Evolutionary conservation across 2,797 vertebrate genomes (phyloP).

Genomic region (Acestrorhynchus altus): DNA sequence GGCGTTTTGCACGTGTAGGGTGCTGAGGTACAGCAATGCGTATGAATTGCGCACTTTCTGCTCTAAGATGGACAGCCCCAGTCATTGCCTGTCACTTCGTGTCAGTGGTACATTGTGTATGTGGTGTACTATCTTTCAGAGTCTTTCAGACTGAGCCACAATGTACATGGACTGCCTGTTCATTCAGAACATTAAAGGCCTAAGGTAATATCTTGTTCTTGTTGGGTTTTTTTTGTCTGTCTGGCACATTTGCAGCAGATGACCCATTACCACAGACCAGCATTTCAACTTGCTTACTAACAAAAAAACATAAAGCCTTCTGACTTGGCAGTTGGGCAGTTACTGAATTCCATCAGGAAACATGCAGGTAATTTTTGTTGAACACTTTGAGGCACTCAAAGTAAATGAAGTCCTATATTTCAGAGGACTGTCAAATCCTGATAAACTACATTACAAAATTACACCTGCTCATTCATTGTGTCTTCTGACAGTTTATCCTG

Average conservation of each 20-base stretch:
- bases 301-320: background rate
- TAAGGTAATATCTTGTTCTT: background rate
- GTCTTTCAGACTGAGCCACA: background rate
- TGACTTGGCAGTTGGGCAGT: background rate
- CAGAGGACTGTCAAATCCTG: too few relatives aligned
- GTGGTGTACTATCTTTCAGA: background rate
- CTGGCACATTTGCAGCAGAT: background rate
- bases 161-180: background rate
- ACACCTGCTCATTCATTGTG: too few relatives aligned
- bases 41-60: constrained; percentile 20
- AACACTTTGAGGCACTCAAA: too few relatives aligned
- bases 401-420: too few relatives aligned
- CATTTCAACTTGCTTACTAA: background rate
- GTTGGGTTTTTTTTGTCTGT: background rate
- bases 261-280: background rate
- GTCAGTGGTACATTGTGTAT: background rate
- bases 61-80: background rate
- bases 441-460: too few relatives aligned
- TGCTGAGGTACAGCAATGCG: constrained; percentile 23
- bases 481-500: too few relatives aligned
- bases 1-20: constrained; percentile 14
- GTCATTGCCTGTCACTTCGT: constrained; percentile 9
- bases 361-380: too few relatives aligned
- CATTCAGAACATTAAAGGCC: background rate
- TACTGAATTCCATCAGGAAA: too few relatives aligned